phyloP scores from a whole-genome alignment of 2,113 vertebrate species.

The Lepisosteus oculatus region DNA sequence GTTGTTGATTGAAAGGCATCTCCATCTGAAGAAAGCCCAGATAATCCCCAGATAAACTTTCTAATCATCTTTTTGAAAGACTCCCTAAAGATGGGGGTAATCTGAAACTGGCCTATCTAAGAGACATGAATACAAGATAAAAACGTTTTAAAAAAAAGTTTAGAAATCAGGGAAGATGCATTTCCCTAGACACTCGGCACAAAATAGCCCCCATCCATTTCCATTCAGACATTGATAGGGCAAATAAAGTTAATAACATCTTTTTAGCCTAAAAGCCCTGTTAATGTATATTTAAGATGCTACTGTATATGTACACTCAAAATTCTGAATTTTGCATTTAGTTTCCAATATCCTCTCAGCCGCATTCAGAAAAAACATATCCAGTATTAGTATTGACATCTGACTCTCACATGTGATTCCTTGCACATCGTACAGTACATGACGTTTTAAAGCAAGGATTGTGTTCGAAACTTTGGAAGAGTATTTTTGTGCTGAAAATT shows the following conservation, averaged over 20 bases:
- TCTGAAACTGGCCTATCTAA: background rate
- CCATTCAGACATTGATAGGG: slow-evolving; percentile 3
- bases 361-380: too few relatives aligned
- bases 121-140: background rate
- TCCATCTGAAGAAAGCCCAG: background rate
- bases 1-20: slow-evolving; percentile 10
- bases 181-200: background rate
- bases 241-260: slow-evolving; percentile 7
- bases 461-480: too few relatives aligned
- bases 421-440: too few relatives aligned
- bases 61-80: slow-evolving; percentile 18
- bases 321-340: background rate
- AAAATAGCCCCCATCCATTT: slow-evolving; percentile 1
- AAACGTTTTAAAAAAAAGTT: background rate
- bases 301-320: background rate
- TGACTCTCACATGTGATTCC: too few relatives aligned
- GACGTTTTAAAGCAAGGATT: too few relatives aligned
- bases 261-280: background rate
- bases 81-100: background rate
- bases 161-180: background rate
- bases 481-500: too few relatives aligned
- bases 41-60: slow-evolving; percentile 18
- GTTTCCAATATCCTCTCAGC: too few relatives aligned
- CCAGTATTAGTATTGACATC: too few relatives aligned
- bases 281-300: background rate